A percentile compares a stretch with the other conserved stretches of the same genome.
These are phyloP conservation scores for Galaxea fascicularis DNA, from an alignment of 92 coral and sea anemone genomes.

Conservation along the genomic window DNA sequence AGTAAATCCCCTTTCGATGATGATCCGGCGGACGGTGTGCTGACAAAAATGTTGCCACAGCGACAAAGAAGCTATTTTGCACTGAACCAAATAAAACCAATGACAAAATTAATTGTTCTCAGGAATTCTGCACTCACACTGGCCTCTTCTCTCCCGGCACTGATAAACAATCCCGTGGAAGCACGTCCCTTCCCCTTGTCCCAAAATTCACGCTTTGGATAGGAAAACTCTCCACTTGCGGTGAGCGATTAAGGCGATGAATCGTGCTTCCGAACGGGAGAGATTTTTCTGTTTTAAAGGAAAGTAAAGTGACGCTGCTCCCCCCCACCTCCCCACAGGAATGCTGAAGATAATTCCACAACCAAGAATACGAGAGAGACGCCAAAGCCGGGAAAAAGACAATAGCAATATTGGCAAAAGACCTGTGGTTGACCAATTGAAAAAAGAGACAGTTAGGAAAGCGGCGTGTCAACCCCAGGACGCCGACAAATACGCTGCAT, in stretches of 20 bases:
- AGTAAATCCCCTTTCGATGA: no score
- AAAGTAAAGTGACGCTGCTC: background rate
- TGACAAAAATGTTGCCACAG: no score
- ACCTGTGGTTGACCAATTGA: conserved; percentile 16
- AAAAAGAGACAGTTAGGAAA: background rate
- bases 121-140: background rate
- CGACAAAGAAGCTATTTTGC: background rate
- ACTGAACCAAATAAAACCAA: background rate
- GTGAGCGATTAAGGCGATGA: background rate
- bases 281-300: background rate
- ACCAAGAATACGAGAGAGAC: background rate
- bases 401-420: conserved; percentile 1
- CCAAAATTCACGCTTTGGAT: background rate
- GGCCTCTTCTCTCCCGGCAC: background rate
- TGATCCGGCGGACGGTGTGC: no score
- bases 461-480: background rate
- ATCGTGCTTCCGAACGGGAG: background rate
- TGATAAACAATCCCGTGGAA: background rate
- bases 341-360: background rate
- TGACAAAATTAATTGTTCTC: background rate
- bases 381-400: background rate
- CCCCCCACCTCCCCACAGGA: no score
- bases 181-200: background rate
- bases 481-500: background rate
- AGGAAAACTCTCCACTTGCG: background rate